These are phyloP conservation scores for Otus sunia DNA, from an alignment of 2,113 vertebrate species.

Conservation along the genomic window DNA sequence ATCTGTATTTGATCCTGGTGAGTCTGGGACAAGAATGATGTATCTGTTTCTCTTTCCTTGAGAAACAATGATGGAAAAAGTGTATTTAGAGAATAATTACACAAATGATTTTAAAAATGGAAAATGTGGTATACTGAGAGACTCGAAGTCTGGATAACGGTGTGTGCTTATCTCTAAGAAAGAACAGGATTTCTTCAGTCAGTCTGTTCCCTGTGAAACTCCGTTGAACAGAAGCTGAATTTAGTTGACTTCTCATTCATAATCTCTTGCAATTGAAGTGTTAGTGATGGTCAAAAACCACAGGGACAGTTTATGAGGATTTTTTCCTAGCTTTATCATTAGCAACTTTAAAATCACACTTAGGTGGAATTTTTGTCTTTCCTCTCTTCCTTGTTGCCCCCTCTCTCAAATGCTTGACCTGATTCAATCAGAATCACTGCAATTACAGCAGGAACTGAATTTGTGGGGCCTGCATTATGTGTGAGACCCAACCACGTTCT, in stretches of 20 bases:
- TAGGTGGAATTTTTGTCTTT: neutral
- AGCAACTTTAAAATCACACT: neutral
- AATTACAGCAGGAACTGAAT: neutral
- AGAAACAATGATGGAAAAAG: neutral
- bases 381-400: neutral
- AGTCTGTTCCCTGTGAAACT: neutral
- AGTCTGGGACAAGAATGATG: neutral
- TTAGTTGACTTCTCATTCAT: too few relatives aligned
- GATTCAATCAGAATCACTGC: neutral
- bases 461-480: neutral
- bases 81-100: neutral
- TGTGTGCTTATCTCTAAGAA: too few relatives aligned
- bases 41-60: neutral
- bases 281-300: neutral
- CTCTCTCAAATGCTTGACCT: neutral
- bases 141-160: neutral
- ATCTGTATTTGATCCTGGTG: accelerated
- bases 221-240: neutral
- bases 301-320: neutral
- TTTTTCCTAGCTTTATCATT: neutral
- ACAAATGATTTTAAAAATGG: neutral
- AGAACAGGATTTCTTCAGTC: neutral
- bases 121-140: neutral
- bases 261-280: neutral
- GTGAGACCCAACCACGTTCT: neutral